Evolutionary conservation across 1,140 invertebrate species (phyloP), one percentile per base, ranked within the genome.

Genomic region (Orius laevigatus): DNA sequence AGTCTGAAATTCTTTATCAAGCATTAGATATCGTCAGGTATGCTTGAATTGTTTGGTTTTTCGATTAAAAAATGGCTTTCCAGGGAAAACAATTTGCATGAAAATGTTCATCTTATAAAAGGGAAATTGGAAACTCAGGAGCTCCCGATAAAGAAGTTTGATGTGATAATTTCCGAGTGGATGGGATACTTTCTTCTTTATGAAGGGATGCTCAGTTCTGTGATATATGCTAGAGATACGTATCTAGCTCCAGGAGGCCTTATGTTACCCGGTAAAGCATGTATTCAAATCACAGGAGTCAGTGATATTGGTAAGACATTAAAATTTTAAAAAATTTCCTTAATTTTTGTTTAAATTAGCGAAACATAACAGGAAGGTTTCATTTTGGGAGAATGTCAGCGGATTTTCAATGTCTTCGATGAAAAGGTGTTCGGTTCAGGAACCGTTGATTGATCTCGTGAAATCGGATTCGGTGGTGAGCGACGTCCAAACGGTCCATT

Each of bases 131-230:
- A 98, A 66, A 86, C 96, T 57, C 76, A 75, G n/a, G 69, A 81
- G 48, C 70, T 95, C 20, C 72, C 78, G 32, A 71, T 73, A 31
- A 74, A 83, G 31, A 87, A 92, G 66, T 90, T 97, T 9, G 94
- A 98, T 67, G 79, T 91, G 1, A 94, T 99, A 54, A 81, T 99
- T 19, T 96, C 91, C 3, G 95, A 99, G 67, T 99, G 93, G 92
- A 98, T 99, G 95, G 95, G 95, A 2, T 98, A 98, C 66, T 98
- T 95, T 65, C 69, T 99, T 9, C 70, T 99, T 25, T 97, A 95
- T 63, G 95, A 99, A 66, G 91, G 88, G 31, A 99, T 99, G 95
- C 64, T 98, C 33, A 88, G 96, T 62, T 86, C 83, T 11, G 77
- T 91, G 1, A 72, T 98, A 39, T 76, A 75, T 63, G 93, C 94